Evolutionary conservation across 2,888 invertebrate species (phyloP).

Genomic region (Linnaemya tessellans): DNA sequence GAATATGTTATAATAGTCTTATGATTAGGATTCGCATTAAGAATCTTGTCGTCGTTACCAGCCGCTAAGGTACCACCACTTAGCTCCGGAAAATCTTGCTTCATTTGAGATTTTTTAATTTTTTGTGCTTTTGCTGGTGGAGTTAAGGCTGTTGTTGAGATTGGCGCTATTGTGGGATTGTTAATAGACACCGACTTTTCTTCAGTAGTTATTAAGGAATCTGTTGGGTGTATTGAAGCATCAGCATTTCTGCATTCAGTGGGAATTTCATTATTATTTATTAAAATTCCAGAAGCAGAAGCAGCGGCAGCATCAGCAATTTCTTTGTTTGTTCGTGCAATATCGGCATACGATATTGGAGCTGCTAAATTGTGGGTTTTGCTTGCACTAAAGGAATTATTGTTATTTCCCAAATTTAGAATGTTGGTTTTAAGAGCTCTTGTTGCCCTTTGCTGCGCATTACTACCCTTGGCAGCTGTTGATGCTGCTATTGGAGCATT

Average conservation of each 20-base stretch:
- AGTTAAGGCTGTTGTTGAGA: background rate
- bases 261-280: conserved; percentile 61
- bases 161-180: background rate
- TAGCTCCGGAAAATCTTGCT: conserved; percentile 78
- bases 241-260: conserved; percentile 61
- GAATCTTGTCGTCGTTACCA: conserved; percentile 34
- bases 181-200: conserved; percentile 3
- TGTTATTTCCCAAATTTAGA: conserved; percentile 67
- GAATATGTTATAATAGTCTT: conserved; percentile 75
- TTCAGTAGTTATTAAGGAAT: conserved; percentile 23
- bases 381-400: conserved; percentile 75
- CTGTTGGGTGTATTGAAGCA: conserved; percentile 23
- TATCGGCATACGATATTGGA: conserved; percentile 90
- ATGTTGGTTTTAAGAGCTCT: conserved; percentile 48
- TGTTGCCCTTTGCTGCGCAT: conserved; percentile 36
- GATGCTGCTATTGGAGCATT: conserved; percentile 66
- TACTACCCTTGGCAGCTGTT: conserved; percentile 43
- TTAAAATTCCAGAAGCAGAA: conserved; percentile 66
- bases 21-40: conserved; percentile 38
- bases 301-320: conserved; percentile 70
- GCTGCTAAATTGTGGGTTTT: conserved; percentile 70
- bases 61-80: conserved; percentile 51
- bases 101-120: conserved; percentile 72
- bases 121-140: conserved; percentile 67
- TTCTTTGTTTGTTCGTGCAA: conserved; percentile 85